Evolutionary conservation across 2,797 vertebrate genomes (phyloP), one percentile per base, ranked within the genome.

Genomic region (Gadopsis bispinosus): DNA sequence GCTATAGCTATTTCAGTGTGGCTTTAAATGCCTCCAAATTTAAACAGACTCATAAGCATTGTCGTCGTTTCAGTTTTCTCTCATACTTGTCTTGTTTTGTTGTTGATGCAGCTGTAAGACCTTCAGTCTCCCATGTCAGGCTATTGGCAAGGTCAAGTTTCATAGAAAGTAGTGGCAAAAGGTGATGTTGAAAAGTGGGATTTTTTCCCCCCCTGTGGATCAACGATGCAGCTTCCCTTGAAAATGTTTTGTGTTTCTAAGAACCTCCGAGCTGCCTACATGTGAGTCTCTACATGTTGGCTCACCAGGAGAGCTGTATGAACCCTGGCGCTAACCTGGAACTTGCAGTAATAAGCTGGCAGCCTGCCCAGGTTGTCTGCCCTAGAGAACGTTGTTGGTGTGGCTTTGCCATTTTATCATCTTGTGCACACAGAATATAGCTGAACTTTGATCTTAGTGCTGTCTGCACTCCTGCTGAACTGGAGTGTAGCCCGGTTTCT

Each of bases 341-440:
- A 85, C 88, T 94, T 83, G 61, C 81, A 92, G 81, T 90, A 92
- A 91, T 88, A 91, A 90, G 55, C 83, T 94, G 91, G 87, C 83
- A 87, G 77, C 39, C 56, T 84, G 92, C 93, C 91, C 86, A 79
- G 90, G 76, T 87, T 84, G 53, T 74, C 88, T 90, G 83, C 79
- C 87, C 83, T n/a, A 69, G 81, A 84, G 90, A 90, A 83, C 83
- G 89, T 82, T 88, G 80, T 87, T 70, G n/a, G 33, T 80, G 63
- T 73, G 33, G 88, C 77, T 83, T 89, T n/a, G 19, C 53, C 43
- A 39, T 89, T 86, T 87, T 89, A 90, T 91, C 85, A 77, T 84
- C 85, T 91, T 94, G 81, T 88, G 87, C 83, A 88, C 83, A 90
- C 87, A 89, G 84, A 93, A 87, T 89, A 87, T 71, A 77, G 72